Evolutionary conservation across 2,113 vertebrate genomes (phyloP).

Genomic region (Oophaga pumilio): DNA sequence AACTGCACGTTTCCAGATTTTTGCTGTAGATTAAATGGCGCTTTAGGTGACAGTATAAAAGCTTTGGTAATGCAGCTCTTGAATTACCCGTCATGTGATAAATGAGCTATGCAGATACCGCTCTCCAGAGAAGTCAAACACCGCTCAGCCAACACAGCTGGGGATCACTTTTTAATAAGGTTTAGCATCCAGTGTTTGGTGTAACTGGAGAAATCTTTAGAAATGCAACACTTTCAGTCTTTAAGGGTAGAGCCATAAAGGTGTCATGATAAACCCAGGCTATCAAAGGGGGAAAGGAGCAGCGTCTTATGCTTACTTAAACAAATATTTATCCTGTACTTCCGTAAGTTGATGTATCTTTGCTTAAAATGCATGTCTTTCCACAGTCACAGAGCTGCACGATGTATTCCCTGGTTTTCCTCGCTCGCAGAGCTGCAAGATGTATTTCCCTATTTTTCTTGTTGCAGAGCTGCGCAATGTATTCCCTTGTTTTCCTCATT

Average conservation of each 20-base stretch:
- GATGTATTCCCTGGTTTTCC: background rate
- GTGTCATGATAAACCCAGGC: slow-evolving; percentile 47
- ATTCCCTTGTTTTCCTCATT: too few relatives aligned
- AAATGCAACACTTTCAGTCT: slow-evolving; percentile 32
- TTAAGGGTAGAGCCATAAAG: slow-evolving; percentile 24
- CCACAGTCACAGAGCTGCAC: background rate
- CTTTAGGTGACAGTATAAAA: slow-evolving; percentile 30
- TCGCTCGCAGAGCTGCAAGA: too few relatives aligned
- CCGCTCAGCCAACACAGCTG: slow-evolving; percentile 35
- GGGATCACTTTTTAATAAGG: slow-evolving; percentile 38
- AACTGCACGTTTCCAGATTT: background rate
- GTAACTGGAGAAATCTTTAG: slow-evolving; percentile 36
- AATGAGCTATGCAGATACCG: background rate
- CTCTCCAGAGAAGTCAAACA: slow-evolving; percentile 13
- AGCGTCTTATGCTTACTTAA: slow-evolving; percentile 35
- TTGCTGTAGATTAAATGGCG: slow-evolving; percentile 24
- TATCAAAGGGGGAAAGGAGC: slow-evolving; percentile 4
- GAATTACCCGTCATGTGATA: slow-evolving; percentile 5
- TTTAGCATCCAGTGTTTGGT: slow-evolving; percentile 6
- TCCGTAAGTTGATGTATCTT: slow-evolving; percentile 14
- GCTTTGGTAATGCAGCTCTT: slow-evolving; percentile 3
- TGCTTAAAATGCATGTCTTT: slow-evolving; percentile 8
- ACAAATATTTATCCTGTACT: slow-evolving; percentile 39
- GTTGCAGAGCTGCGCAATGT: too few relatives aligned
- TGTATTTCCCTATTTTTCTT: too few relatives aligned